Base-by-base conservation (phyloP, 2,888 invertebrate species). In the Azorinus chamasolen region DNA sequence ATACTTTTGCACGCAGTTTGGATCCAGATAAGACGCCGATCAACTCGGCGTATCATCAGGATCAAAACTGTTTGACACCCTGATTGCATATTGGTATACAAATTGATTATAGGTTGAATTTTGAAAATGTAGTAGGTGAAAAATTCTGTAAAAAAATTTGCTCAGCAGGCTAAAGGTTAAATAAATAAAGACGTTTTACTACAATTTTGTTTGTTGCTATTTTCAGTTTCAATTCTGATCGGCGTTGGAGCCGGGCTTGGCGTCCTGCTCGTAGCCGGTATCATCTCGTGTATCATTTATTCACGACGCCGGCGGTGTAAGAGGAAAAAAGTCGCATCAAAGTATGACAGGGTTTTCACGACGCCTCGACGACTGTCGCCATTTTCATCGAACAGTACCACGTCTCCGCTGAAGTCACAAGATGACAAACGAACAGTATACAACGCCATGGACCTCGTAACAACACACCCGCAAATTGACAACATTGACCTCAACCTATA, bases 341-440 rank as follows among this genome's bases (percentile, higher is more conserved):
- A 74, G 39, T 77, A 80, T 45, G 80, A 80, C 54, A 48, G 53
- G 12, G 45, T 79, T 37, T 61, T 66, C 24, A 71, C 79, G 5
- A 65, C 65, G 4, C 48, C 64, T 0, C 59, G 45, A 8, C 69
- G 74, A 22, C 50, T 65, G 3, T 61, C 70, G 27, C 77, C 71
- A 6, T 64, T 74, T 27, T 55, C 70, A 2, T 24, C 77, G n/a
- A 58, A 68, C 2, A 54, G 50, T 8, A 57, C 73, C 12, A 65
- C 55, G 27, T 64, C 70, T 20, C 80, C 76, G 62, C 37, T 70
- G 8, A 62, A 25, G 51, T 69, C 61, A 1, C 66, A 39, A 4
- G 51, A 16, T 4, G 37, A 46, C 1, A 24, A 32, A 24, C 43
- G 62, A 27, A 54, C 57, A 2, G 50, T 32, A 6, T 75, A 69